These are phyloP conservation scores for Asteroscopus sphinx DNA, from an alignment of 2,888 invertebrate species.

Conservation along the genomic window DNA sequence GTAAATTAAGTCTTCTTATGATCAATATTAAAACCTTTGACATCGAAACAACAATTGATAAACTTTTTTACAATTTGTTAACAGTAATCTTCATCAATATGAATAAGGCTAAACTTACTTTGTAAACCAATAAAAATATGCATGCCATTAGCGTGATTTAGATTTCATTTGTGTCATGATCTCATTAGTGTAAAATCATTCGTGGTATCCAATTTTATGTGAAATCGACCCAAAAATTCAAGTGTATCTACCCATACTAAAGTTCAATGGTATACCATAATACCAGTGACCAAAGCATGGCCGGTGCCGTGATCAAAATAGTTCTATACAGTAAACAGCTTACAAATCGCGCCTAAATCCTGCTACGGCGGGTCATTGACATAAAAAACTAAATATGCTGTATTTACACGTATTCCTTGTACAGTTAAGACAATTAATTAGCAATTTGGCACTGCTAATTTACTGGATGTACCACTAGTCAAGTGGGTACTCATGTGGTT, in stretches of 20 bases:
- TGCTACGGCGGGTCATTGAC: conserved; percentile 50
- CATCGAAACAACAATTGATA: no score
- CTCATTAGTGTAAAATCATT: no score
- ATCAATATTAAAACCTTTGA: no score
- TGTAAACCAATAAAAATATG: no score
- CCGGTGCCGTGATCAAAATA: conserved; percentile 47
- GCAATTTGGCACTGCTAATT: conserved; percentile 21
- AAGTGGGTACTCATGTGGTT: neutral
- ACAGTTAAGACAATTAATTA: conserved; percentile 31
- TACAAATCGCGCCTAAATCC: conserved; percentile 49
- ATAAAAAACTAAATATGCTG: conserved; percentile 47
- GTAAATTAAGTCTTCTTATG: no score
- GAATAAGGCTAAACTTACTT: no score
- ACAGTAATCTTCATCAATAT: no score
- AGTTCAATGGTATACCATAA: conserved; percentile 14
- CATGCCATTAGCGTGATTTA: no score
- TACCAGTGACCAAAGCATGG: conserved; percentile 18
- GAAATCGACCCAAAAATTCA: conserved; percentile 8
- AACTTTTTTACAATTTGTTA: no score
- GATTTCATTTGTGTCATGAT: no score
- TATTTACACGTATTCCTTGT: conserved; percentile 29
- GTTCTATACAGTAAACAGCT: conserved; percentile 34
- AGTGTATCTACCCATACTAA: conserved; percentile 19
- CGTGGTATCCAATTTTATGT: no score
- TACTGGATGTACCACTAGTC: conserved; percentile 1